Evolutionary conservation across 2,888 invertebrate genomes (phyloP).

Genomic region (Melolontha melolontha): DNA sequence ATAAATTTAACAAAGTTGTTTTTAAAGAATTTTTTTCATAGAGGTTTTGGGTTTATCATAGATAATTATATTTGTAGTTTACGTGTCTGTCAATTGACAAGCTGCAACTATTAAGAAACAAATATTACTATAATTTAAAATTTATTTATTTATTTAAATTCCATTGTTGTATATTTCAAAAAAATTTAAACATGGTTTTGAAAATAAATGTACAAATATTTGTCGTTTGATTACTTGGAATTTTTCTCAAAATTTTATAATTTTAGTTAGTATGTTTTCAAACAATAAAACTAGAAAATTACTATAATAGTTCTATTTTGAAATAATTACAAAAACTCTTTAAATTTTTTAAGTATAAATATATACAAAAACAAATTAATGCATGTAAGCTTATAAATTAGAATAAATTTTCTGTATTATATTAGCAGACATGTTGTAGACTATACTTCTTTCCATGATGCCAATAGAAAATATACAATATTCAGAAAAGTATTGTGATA

Average conservation of each 20-base stretch:
- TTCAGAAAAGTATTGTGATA: constrained; percentile 91
- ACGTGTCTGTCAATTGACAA: no score
- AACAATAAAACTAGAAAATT: neutral
- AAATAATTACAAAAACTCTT: neutral
- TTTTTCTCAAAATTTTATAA: no score
- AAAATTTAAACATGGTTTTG: no score
- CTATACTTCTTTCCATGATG: constrained; percentile 20
- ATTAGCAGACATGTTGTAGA: neutral
- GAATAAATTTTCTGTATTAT: neutral
- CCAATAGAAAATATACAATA: constrained; percentile 84
- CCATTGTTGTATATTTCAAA: no score
- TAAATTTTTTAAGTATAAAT: neutral
- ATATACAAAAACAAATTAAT: neutral
- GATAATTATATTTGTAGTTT: no score
- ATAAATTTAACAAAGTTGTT: neutral
- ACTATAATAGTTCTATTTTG: constrained; percentile 4
- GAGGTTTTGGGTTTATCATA: no score
- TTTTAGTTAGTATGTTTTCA: no score
- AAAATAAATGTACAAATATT: no score
- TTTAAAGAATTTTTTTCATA: neutral
- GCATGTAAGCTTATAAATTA: neutral
- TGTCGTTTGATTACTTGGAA: no score
- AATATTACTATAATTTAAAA: no score
- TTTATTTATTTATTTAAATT: no score
- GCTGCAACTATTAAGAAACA: no score